Percentiles rank a stretch among this genome's conserved stretches.
These are phyloP conservation scores for Pollimyrus isidori DNA, from an alignment of 2,113 vertebrate genomes.

Conservation along the genomic window DNA sequence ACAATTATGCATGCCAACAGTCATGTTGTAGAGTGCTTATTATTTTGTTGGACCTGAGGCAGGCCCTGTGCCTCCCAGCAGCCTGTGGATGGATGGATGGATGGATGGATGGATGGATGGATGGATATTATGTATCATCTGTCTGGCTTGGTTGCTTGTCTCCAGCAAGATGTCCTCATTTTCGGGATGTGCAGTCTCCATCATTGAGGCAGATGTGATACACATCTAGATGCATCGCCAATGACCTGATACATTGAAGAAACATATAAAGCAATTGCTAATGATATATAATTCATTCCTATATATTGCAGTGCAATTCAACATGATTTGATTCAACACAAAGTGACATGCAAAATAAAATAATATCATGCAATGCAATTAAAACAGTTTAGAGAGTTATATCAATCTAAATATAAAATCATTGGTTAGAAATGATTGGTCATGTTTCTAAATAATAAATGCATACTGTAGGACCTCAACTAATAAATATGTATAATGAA, in stretches of 20 bases:
- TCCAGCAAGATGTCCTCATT: not conserved
- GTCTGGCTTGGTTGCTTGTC: not conserved
- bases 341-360: not conserved
- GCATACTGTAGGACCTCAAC: not conserved
- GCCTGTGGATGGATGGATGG: not conserved
- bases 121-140: not conserved
- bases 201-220: not conserved
- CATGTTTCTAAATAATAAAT: not conserved
- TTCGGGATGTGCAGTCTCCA: not conserved
- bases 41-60: not conserved
- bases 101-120: not conserved
- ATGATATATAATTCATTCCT: not conserved
- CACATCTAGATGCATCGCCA: not conserved
- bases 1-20: not conserved
- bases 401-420: not conserved
- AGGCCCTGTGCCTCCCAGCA: not conserved
- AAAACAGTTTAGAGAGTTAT: not conserved
- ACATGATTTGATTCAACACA: not conserved
- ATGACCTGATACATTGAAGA: too few species aligned
- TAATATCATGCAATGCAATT: not conserved
- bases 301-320: not conserved
- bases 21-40: not conserved
- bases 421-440: not conserved
- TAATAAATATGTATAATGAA: not conserved
- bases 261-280: too few species aligned